Conservation (phyloP, 2,888 invertebrate species). For the Acanthosepion lycidas region DNA sequence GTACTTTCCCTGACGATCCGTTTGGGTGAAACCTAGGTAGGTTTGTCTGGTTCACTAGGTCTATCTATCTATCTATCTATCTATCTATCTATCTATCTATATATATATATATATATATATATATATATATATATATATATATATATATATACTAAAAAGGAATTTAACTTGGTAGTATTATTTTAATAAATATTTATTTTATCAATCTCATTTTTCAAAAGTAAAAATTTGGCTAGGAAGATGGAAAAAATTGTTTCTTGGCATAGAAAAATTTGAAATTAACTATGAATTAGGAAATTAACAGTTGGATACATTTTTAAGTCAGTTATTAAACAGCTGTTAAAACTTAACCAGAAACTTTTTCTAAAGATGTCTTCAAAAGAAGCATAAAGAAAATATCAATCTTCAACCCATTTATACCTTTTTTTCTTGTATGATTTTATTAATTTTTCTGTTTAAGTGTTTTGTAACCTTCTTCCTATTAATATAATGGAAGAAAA, state of each 20-base stretch:
- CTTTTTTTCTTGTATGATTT: background rate
- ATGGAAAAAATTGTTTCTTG: background rate
- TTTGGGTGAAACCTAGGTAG: too few species aligned
- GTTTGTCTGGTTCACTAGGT: too few species aligned
- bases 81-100: too few species aligned
- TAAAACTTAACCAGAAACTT: background rate
- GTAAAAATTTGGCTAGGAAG: background rate
- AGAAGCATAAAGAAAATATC: background rate
- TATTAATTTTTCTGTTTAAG: background rate
- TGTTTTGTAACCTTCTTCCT: background rate
- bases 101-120: too few species aligned
- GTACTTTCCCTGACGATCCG: too few species aligned
- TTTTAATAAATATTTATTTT: background rate
- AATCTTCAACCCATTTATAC: background rate
- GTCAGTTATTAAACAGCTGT: background rate
- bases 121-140: too few species aligned
- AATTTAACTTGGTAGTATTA: too few species aligned
- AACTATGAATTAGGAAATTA: background rate
- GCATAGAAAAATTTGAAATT: background rate
- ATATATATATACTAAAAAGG: too few species aligned
- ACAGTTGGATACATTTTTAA: background rate
- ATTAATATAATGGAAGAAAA: slow-evolving; percentile 1
- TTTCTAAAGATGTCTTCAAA: background rate
- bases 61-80: too few species aligned
- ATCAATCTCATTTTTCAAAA: background rate